Base-by-base conservation (phyloP, 1,140 invertebrate genomes). In the Ceratina japonica region DNA sequence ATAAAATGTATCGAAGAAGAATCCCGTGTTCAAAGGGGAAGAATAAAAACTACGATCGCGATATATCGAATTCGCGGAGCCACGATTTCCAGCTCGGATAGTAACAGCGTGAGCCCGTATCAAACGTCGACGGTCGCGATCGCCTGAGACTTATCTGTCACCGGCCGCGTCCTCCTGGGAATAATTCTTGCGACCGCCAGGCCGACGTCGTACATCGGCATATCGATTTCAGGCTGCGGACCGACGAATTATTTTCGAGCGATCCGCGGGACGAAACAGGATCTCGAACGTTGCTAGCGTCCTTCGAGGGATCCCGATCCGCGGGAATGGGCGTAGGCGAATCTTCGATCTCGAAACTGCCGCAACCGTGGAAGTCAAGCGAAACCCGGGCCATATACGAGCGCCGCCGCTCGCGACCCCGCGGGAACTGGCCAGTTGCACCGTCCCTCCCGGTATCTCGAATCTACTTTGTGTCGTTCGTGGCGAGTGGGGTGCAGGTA, bases 381-480 rank as follows among this genome's bases (percentile, higher is more conserved):
- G 54, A 56, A n/a, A 16, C 16, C 54, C 24, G 63, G 87, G 86
- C 79, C 72, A 69, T 76, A 22, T 74, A 70, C 83, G 75, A 80
- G 61, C 85, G 81, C 20, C 85, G 81, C 20, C 65, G 37, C 37
- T 44, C 37, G 82, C 89, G 90, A 88, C 88, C 88, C 89, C 82
- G 85, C 86, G 90, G 87, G 86, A 91, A 90, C 90, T 91, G 87
- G 86, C 83, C 89, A 86, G 37, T 44, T 87, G 80, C 81, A 82
- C 76, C 86, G 76, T 69, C 66, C 37, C 37, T 69, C 66, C 49
- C 81, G 68, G 78, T 89, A 91, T 91, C 90, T 91, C 87, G 86
- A 86, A 91, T 91, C 89, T 91, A 89, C 87, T 91, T 91, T 90
- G 91, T 91, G 88, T 89, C 86, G 86, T 87, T 87, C 87, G 85